phyloP scores from a whole-genome alignment of 1,140 invertebrate species.

The Probaryconus sp. region DNA sequence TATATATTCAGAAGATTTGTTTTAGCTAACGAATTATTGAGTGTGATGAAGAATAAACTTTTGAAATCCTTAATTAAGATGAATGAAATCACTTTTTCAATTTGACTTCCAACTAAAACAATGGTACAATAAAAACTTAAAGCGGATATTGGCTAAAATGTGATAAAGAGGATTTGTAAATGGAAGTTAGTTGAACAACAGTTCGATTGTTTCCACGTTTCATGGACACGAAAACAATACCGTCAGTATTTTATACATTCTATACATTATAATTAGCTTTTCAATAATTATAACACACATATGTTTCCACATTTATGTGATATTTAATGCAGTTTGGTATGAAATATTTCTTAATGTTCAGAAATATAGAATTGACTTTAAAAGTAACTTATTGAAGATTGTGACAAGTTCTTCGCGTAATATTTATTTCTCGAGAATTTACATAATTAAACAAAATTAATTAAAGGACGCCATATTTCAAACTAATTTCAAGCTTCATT shows the following conservation, averaged over 20 bases:
- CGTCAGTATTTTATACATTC: too few species aligned
- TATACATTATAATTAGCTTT: too few species aligned
- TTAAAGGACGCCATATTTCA: not conserved
- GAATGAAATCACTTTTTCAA: slow-evolving; percentile 38
- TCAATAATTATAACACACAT: too few species aligned
- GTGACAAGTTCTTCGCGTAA: too few species aligned
- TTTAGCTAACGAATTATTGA: slow-evolving; percentile 36
- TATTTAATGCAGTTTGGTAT: too few species aligned
- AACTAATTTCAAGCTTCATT: slow-evolving; percentile 15
- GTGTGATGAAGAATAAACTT: slow-evolving; percentile 44
- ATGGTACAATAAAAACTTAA: slow-evolving; percentile 62
- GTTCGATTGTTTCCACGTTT: slow-evolving; percentile 61
- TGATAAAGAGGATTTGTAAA: slow-evolving; percentile 35
- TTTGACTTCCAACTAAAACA: slow-evolving; percentile 64
- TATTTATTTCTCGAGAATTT: not conserved
- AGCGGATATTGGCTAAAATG: slow-evolving; percentile 38
- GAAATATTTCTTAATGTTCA: too few species aligned
- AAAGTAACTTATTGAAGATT: too few species aligned
- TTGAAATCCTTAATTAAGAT: slow-evolving; percentile 49
- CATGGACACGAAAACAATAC: slow-evolving; percentile 31
- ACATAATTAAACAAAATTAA: slow-evolving; percentile 2
- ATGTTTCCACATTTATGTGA: too few species aligned
- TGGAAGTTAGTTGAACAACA: slow-evolving; percentile 54
- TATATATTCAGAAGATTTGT: too few species aligned
- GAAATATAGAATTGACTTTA: too few species aligned